Percentiles rank a stretch among this genome's conserved stretches.
Evolutionary conservation across 2,888 invertebrate genomes (phyloP).

Genomic region (Hypolimnas misippus): DNA sequence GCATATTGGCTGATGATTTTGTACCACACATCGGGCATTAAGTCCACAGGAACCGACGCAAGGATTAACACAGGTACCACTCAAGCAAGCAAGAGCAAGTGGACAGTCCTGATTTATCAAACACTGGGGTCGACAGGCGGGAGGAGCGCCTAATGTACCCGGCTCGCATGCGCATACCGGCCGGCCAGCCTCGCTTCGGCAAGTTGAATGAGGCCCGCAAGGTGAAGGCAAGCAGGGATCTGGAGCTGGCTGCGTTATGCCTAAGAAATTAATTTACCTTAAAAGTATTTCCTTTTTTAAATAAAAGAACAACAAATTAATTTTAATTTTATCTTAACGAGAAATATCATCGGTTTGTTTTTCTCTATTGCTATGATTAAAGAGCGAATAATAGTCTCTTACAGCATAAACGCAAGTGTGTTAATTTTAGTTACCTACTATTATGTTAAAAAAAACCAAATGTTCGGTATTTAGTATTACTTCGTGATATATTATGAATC

Average conservation of each 20-base stretch:
- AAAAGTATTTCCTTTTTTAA: too few relatives aligned
- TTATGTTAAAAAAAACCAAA: too few relatives aligned
- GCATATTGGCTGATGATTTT: constrained; percentile 90
- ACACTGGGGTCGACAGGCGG: constrained; percentile 90
- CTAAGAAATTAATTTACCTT: constrained; percentile 49
- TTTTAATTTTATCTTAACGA: too few relatives aligned
- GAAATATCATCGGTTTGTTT: too few relatives aligned
- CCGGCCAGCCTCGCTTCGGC: constrained; percentile 85
- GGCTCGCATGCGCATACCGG: constrained; percentile 89
- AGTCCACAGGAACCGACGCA: constrained; percentile 90
- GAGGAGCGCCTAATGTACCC: constrained; percentile 91
- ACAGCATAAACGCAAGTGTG: too few relatives aligned
- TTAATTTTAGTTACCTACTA: too few relatives aligned
- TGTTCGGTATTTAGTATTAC: too few relatives aligned
- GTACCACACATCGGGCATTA: constrained; percentile 89
- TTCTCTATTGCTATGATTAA: too few relatives aligned
- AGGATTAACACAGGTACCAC: constrained; percentile 89
- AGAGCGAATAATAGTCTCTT: too few relatives aligned
- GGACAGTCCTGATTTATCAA: constrained; percentile 91
- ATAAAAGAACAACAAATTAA: too few relatives aligned
- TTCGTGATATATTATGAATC: too few relatives aligned
- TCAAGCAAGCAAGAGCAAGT: constrained; percentile 88
- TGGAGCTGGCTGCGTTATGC: constrained; percentile 56
- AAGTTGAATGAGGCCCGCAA: constrained; percentile 87
- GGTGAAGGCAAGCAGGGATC: constrained; percentile 88